phyloP scores from a whole-genome alignment of 2,888 invertebrate species.

The Drosophila melanosoma region DNA sequence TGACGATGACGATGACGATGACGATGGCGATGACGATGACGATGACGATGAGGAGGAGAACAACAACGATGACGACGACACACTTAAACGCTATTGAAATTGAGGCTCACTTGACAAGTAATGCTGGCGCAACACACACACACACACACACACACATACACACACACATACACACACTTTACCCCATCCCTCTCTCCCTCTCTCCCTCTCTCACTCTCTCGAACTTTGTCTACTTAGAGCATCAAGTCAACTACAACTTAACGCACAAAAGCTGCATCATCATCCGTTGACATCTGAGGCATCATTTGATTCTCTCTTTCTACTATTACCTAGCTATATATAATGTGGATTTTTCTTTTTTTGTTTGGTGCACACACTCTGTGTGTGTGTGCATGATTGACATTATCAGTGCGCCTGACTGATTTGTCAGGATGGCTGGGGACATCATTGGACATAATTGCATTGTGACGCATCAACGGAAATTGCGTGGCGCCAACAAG shows the following conservation, averaged over 20 bases:
- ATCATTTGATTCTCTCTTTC: slow-evolving; percentile 14
- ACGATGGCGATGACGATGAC: neutral
- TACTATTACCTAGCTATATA: slow-evolving; percentile 27
- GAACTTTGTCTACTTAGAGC: slow-evolving; percentile 13
- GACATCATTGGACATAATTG: slow-evolving; percentile 57
- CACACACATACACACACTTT: neutral
- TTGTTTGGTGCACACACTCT: neutral
- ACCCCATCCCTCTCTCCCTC: too few species aligned
- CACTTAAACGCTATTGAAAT: slow-evolving; percentile 72
- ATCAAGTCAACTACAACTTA: slow-evolving; percentile 53
- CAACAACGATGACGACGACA: slow-evolving; percentile 27
- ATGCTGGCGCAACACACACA: slow-evolving; percentile 53
- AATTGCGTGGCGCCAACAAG: slow-evolving; percentile 71
- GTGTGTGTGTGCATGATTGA: slow-evolving; percentile 13
- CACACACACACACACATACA: slow-evolving; percentile 8
- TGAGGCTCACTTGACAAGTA: slow-evolving; percentile 72
- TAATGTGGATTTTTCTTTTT: slow-evolving; percentile 1
- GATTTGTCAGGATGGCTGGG: slow-evolving; percentile 44
- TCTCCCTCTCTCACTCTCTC: neutral
- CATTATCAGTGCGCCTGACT: slow-evolving; percentile 58
- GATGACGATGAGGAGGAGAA: neutral
- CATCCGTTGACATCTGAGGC: slow-evolving; percentile 50
- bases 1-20: slow-evolving; percentile 7
- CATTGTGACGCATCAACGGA: slow-evolving; percentile 70
- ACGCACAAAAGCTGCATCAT: slow-evolving; percentile 57